Evolutionary conservation across 1,140 invertebrate species (phyloP).

Genomic region (Mya arenaria): DNA sequence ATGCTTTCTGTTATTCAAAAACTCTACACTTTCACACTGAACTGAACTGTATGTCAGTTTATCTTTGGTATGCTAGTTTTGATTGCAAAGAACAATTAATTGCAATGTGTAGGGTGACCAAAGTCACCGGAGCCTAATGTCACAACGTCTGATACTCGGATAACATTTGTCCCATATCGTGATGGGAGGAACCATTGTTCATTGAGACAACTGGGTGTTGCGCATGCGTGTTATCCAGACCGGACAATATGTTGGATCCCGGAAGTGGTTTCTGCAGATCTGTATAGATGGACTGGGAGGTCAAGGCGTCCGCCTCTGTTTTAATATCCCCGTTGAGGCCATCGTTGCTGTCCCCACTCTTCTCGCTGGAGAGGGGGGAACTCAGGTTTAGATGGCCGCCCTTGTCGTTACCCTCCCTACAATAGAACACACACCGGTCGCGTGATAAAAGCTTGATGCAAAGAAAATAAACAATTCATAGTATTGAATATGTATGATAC

Average conservation of each 20-base stretch:
- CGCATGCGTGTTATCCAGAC: constrained; percentile 42
- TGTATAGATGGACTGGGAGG: constrained; percentile 40
- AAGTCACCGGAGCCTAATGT: not conserved
- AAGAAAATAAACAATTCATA: too few relatives aligned
- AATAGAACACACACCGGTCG: too few relatives aligned
- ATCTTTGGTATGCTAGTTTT: too few relatives aligned
- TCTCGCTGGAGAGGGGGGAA: constrained; percentile 48
- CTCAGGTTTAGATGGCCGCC: constrained; percentile 21
- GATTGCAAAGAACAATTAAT: too few relatives aligned
- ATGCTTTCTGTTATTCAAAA: too few relatives aligned
- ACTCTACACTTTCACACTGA: too few relatives aligned
- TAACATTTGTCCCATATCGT: constrained; percentile 56
- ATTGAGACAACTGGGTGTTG: constrained; percentile 50
- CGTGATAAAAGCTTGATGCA: too few relatives aligned
- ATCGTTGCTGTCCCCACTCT: constrained; percentile 46
- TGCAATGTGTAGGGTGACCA: not conserved
- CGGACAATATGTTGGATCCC: constrained; percentile 28
- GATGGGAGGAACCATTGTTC: constrained; percentile 46
- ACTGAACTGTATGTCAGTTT: too few relatives aligned
- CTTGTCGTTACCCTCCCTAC: constrained; percentile 41
- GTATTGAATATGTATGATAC: too few relatives aligned
- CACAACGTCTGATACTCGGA: constrained; percentile 55
- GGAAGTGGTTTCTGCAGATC: constrained; percentile 55
- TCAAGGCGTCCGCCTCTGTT: constrained; percentile 35
- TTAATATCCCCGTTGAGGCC: constrained; percentile 52